Evolutionary conservation across 1,140 invertebrate genomes (phyloP), one percentile per base, ranked within the genome.

Genomic region (Pinna nobilis): DNA sequence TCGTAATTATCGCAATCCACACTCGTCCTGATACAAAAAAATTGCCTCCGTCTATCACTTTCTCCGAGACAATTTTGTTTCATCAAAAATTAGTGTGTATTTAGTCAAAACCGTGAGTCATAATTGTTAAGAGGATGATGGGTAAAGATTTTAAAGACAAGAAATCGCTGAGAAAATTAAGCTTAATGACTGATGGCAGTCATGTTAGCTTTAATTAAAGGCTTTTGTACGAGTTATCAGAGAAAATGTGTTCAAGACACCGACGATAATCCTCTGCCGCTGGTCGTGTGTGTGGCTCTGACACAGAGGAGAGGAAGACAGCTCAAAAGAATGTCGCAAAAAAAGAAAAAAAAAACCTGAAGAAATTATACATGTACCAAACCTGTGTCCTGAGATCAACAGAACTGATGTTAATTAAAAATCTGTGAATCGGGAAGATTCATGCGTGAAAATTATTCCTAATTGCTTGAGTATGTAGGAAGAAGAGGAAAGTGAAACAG

Each of bases 1-100:
- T 37, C 44, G 51, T 66, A 66, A 66, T 66, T 66, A 66, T 66
- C 44, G 44, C 33, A 35, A 51, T 66, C 63, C 39, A 44, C 59
- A 41, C 59, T 37, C 39, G 39, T 37, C 28, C 59, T 44, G 44
- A 63, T 39, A 37, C 37, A 63, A 35, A 63, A 63, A 63, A 63
- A 63, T n/a, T 30, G 37, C 30, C 39, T 41, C 44, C 32, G 39
- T 63, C 35, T 63, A 25, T 63, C 35, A 41, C 59, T 44, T 63
- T 63, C 59, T 63, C 44, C 59, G 25, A 28, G 59, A 37, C 35
- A 63, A 63, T 41, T 41, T 15, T 11, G n/a, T 30, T 28, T 59
- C 25, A n/a, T 32, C 13, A n/a, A 33, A 32, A 59, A 59, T 30
- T 32, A 20, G 0, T 15, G 18, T 35, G 37, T 15, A 35, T 63